Conservation (phyloP, 2,888 invertebrate genomes). For the Eupithecia pulchellata region DNA sequence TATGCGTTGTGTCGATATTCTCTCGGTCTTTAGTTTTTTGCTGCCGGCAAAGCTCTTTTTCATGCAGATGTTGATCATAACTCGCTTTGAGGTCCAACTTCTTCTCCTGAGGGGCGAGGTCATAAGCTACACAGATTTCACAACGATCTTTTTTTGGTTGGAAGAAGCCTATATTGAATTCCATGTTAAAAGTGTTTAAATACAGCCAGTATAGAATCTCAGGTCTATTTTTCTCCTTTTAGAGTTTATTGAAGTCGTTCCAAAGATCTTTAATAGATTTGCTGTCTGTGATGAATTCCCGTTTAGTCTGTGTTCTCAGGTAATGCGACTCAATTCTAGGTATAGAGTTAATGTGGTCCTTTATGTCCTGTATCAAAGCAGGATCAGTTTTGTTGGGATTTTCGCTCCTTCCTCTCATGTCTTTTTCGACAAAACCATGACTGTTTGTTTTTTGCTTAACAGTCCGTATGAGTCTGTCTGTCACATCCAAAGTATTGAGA, state of each 20-base stretch:
- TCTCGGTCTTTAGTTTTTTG: too few species aligned
- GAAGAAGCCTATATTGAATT: background rate
- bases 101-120: background rate
- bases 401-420: conserved; percentile 34
- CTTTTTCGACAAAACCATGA: conserved; percentile 9
- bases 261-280: background rate
- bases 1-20: too few species aligned
- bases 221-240: background rate
- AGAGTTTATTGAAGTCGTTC: background rate
- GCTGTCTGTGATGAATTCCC: too few species aligned
- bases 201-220: background rate
- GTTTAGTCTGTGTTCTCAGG: too few species aligned
- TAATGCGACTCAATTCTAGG: too few species aligned
- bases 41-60: too few species aligned
- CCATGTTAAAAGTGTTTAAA: background rate
- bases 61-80: too few species aligned
- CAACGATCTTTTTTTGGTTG: background rate
- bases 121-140: background rate
- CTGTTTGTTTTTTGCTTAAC: conserved; percentile 35
- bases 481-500: conserved; percentile 3
- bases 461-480: conserved; percentile 28
- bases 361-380: background rate
- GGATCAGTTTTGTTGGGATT: background rate
- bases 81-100: too few species aligned
- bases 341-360: too few species aligned